Evolutionary conservation across 1,140 invertebrate species (phyloP), one percentile per base, ranked within the genome.

Genomic region (Harlomillsia oculata): DNA sequence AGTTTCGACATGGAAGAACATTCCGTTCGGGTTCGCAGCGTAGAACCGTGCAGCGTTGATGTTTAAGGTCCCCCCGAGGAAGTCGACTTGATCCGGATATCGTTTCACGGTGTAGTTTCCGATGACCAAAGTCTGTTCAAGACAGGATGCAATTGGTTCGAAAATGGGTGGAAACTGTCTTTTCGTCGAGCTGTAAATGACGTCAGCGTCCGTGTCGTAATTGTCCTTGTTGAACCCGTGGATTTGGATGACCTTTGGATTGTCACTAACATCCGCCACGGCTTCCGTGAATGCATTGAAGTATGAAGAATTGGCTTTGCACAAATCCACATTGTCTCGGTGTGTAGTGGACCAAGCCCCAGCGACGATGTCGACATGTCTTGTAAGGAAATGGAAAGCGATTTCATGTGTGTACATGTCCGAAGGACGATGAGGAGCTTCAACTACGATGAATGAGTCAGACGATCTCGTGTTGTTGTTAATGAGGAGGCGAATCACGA

Each of bases 391-490:
- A n/a, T 49, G 3, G 23, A 5, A 40, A 4, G 39, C 28, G 21
- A 56, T 56, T 29, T 34, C 21, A 21, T 49, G 34, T 2, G 54
- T 56, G 11, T 39, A 21, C 2, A 49, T 20, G 20, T 56, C 54
- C 0, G 54, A 56, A 18, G 54, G 54, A n/a, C 23, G 16, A 20
- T 56, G 54, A 0, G 54, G 54, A 40, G 54, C 54, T 48, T 56
- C n/a, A n/a, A n/a, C n/a, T n/a, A n/a, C n/a, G n/a, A n/a, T n/a
- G n/a, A n/a, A n/a, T n/a, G n/a, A n/a, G n/a, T n/a, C n/a, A n/a
- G n/a, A n/a, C n/a, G n/a, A n/a, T n/a, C n/a, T n/a, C n/a, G n/a
- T n/a, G n/a, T n/a, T n/a, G n/a, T n/a, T n/a, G n/a, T n/a, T n/a
- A n/a, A n/a, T n/a, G n/a, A n/a, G n/a, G n/a, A n/a, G n/a, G n/a